Evolutionary conservation across 2,888 invertebrate species (phyloP).

Genomic region (Tetragnatha montana): DNA sequence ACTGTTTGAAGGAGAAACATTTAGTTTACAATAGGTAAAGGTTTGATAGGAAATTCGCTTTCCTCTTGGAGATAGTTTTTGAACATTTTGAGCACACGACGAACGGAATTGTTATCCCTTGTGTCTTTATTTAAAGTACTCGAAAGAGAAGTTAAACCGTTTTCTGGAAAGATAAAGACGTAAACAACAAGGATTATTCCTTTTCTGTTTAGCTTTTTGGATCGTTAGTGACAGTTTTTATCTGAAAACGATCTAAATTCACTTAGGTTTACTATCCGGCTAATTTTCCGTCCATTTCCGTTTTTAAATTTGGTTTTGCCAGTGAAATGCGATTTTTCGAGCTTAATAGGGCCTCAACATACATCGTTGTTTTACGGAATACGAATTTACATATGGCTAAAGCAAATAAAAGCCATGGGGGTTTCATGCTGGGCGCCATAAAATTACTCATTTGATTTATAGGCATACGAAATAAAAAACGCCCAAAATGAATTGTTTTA

Average conservation of each 20-base stretch:
- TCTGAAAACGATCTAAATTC: constrained; percentile 37
- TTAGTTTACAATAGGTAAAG: constrained; percentile 41
- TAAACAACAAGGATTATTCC: constrained; percentile 1
- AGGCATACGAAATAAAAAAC: too few relatives aligned
- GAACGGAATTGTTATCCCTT: constrained; percentile 5
- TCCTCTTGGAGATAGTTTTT: not conserved
- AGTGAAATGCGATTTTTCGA: not conserved
- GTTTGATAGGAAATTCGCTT: constrained; percentile 21
- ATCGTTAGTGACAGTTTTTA: constrained; percentile 28
- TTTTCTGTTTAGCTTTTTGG: not conserved
- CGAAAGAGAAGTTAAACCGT: constrained; percentile 3
- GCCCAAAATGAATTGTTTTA: too few relatives aligned
- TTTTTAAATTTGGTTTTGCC: not conserved
- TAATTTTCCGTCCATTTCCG: not conserved
- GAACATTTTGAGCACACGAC: constrained; percentile 17
- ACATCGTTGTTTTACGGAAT: not conserved
- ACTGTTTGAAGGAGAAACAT: constrained; percentile 34
- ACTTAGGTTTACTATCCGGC: constrained; percentile 4
- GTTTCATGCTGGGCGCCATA: too few relatives aligned
- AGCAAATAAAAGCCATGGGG: too few relatives aligned
- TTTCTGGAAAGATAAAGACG: not conserved
- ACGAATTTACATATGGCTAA: too few relatives aligned
- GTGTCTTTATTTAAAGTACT: constrained; percentile 2
- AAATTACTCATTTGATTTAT: too few relatives aligned
- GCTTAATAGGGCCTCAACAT: not conserved